Evolutionary conservation across 2,888 invertebrate species (phyloP), one percentile per base, ranked within the genome.

Genomic region (Eilema griseolum): DNA sequence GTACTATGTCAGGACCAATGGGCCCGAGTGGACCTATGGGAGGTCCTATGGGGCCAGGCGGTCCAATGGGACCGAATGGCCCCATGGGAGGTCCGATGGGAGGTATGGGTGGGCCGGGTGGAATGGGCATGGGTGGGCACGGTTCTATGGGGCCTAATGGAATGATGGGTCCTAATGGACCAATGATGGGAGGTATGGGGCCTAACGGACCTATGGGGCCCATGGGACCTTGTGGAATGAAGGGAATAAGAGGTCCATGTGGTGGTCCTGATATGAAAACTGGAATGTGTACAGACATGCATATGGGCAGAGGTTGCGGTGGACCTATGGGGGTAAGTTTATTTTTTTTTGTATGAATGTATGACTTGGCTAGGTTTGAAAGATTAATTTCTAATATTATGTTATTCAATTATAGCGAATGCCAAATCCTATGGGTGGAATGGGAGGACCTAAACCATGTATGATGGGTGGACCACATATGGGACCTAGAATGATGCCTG

Each of bases 401-500:
- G 69, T 52, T 70, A 57, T 72, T 74, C 33, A 46, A 73, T 90
- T 91, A 23, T 85, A 95, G 95, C 92, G 95, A 37, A 95, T 95
- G 95, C 95, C 95, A 28, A 95, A 95, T 73, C 95, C 95, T 0
- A 95, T 95, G 95, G 94, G 93, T 14, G 94, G 94, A 20, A 95
- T 95, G 95, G 95, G 95, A 64, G 95, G 94, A 64, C 94, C 93
- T 70, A 95, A 95, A 79, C 92, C 91, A 0, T 95, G 95, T 81
- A 95, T 95, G 95, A 95, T 95, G 95, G 95, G 95, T 0, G 95
- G 95, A 63, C 95, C 95, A 8, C 95, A 95, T 80, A 94, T 95
- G 94, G 95, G 94, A 61, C 95, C 95, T 3, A 88, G 95, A 72
- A 95, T 95, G 95, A 95, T 95, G 95, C 91, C 92, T 2, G 95